phyloP scores from a whole-genome alignment of 2,113 vertebrate species.

The Pimephales promelas region DNA sequence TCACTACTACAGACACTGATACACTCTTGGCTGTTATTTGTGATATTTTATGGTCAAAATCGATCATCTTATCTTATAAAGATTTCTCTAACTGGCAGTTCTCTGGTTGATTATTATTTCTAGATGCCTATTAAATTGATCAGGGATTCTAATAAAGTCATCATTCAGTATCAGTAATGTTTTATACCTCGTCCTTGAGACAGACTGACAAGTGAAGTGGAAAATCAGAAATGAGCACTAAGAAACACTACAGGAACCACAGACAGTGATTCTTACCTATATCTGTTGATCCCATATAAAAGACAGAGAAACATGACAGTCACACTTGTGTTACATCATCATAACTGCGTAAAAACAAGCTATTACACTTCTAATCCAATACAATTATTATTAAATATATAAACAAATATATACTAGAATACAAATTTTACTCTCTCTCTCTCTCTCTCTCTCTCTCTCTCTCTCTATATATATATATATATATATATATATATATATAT shows the following conservation, averaged over 20 bases:
- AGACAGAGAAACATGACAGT: constrained; percentile 54
- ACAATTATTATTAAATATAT: background rate
- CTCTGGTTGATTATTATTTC: background rate
- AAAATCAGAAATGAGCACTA: constrained; percentile 30
- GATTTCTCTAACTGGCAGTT: background rate
- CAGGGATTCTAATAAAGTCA: background rate
- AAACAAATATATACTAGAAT: too few species aligned
- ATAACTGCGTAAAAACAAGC: background rate
- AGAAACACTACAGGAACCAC: constrained; percentile 39
- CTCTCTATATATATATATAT: too few species aligned
- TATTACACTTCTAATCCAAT: background rate
- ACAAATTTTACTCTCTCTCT: too few species aligned
- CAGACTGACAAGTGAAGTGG: constrained; percentile 47
- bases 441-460: too few species aligned
- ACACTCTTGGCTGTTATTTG: constrained; percentile 29
- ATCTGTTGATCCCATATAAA: constrained; percentile 64
- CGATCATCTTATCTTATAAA: background rate
- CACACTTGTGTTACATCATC: constrained; percentile 5
- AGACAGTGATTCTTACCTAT: constrained; percentile 72
- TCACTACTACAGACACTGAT: background rate
- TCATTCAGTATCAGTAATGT: background rate
- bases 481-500: background rate
- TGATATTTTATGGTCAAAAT: background rate
- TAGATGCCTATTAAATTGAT: background rate
- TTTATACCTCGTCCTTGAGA: background rate